Conservation (phyloP, 2,797 vertebrate species). For the Eutrigla gurnardus region DNA sequence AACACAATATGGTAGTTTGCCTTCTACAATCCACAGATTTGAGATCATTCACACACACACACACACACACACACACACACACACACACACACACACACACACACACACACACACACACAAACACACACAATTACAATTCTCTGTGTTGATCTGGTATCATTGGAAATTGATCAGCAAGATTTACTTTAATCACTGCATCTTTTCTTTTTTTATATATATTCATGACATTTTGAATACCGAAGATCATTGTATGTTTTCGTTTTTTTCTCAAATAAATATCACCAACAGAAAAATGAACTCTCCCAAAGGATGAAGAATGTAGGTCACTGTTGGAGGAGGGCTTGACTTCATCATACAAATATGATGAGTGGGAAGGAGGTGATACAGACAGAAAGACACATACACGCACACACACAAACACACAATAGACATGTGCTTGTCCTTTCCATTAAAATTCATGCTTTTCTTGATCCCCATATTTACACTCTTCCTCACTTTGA, state of each 20-base stretch:
- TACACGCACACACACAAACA: too few relatives aligned
- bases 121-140: background rate
- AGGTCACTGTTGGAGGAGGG: conserved; percentile 8
- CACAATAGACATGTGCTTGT: background rate
- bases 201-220: background rate
- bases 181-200: too few relatives aligned
- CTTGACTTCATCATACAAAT: conserved; percentile 22
- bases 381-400: background rate
- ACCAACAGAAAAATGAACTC: background rate
- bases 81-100: background rate
- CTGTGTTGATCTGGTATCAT: background rate
- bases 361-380: conserved; percentile 12
- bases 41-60: background rate
- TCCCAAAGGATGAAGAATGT: conserved; percentile 25
- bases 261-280: background rate
- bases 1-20: background rate
- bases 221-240: background rate
- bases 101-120: too few relatives aligned
- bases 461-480: background rate
- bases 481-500: background rate
- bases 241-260: background rate
- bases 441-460: background rate
- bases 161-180: background rate
- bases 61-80: too few relatives aligned
- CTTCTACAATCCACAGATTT: background rate